Evolutionary conservation across 2,888 invertebrate genomes (phyloP), one percentile per base, ranked within the genome.

Genomic region (Papilio protenor): DNA sequence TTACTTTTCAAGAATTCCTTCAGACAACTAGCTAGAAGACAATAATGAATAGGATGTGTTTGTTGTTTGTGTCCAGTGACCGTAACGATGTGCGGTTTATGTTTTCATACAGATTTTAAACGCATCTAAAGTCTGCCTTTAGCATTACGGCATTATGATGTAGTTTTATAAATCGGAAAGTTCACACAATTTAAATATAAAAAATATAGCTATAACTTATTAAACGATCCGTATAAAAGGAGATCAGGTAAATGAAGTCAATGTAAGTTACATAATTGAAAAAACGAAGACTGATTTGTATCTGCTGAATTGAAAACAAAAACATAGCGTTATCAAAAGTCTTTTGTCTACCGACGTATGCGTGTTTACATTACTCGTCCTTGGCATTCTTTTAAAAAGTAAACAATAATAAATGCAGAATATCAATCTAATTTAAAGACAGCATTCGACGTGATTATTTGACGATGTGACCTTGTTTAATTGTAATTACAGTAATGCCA

Each of bases 381-480:
- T 45, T 45, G 45, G 66, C 45, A 69, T 21, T 45, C 21, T n/a
- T 45, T 40, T 45, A 40, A 69, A 69, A 66, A 45, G 66, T 21
- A 66, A 69, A 69, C 33, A 52, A 71, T 45, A 71, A 52, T 33
- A 71, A 52, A 71, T 18, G 61, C 23, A 59, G 45, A 64, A 61
- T 64, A 61, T 74, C 45, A 18, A 66, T 11, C 21, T 45, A 45
- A 59, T 47, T 76, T 40, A 64, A 73, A 40, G 2, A 40, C 70
- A 59, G 49, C 16, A 57, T 73, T 73, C 66, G 40, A 74, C 27
- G 75, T 23, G 52, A 72, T 75, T 57, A 71, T 78, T 71, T 64
- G 61, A 71, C 49, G 59, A 71, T 33, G 52, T 78, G 61, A 75
- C 74, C 74, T 77, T 74, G 77, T 70, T 77, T 27, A 27, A 49